A percentile compares a stretch with the other conserved stretches of the same genome.
Conservation (phyloP, 2,113 vertebrate species). For the Cyprinodon tularosa region DNA sequence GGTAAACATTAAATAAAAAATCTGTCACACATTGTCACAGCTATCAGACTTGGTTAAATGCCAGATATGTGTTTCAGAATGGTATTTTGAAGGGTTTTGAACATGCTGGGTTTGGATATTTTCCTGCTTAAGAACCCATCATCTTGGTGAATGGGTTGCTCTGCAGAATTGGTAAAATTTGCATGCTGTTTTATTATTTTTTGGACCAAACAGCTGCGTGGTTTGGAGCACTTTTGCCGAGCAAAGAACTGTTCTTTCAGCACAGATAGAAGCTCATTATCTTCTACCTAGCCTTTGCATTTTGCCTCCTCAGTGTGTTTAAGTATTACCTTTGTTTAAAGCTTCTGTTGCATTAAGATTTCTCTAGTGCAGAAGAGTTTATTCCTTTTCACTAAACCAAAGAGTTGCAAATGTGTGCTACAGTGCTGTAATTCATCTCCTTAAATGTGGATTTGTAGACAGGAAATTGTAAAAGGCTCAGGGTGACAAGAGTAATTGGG, state of each 20-base stretch:
- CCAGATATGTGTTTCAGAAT: background rate
- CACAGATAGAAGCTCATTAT: background rate
- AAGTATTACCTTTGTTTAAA: background rate
- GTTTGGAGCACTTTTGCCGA: too few species aligned
- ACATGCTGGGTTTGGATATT: too few species aligned
- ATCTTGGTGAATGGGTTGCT: too few species aligned
- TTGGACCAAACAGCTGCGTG: too few species aligned
- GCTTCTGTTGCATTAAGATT: background rate
- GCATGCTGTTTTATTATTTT: background rate
- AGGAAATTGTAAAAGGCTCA: slow-evolving; percentile 17
- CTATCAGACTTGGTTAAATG: background rate
- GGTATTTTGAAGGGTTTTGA: background rate
- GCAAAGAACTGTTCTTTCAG: background rate
- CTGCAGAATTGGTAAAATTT: background rate
- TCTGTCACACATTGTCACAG: background rate
- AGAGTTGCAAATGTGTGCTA: background rate
- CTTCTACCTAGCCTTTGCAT: too few species aligned
- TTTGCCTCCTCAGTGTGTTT: background rate
- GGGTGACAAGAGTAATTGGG: slow-evolving; percentile 30
- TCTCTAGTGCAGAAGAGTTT: background rate
- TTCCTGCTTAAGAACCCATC: too few species aligned
- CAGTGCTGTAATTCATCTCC: slow-evolving; percentile 6
- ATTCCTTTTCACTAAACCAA: slow-evolving; percentile 4
- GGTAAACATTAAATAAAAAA: background rate
- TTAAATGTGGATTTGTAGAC: slow-evolving; percentile 10